phyloP scores from a whole-genome alignment of 1,140 invertebrate genomes.

The Orchestia grillus region DNA sequence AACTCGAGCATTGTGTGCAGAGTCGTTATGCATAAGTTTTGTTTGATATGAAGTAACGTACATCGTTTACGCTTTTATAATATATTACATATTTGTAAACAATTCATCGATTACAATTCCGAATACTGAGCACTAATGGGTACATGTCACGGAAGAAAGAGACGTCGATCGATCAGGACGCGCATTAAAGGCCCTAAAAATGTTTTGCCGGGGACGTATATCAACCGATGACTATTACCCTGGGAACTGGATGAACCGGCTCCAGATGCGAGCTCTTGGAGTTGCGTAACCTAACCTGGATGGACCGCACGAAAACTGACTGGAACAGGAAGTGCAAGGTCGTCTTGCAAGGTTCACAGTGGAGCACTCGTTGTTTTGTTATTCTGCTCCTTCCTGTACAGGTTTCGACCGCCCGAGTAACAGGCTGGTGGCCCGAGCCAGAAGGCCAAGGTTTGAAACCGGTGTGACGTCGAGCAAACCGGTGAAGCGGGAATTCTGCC shows the following conservation, averaged over 20 bases:
- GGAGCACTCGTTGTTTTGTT: constrained; percentile 34
- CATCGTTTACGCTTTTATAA: too few species aligned
- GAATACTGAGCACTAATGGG: not conserved
- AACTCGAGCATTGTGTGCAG: too few species aligned
- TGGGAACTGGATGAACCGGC: constrained; percentile 51
- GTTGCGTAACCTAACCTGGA: constrained; percentile 43
- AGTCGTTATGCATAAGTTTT: too few species aligned
- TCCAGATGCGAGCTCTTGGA: not conserved
- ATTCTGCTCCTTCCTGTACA: constrained; percentile 39
- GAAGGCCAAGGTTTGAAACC: constrained; percentile 42
- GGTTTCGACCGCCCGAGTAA: constrained; percentile 18
- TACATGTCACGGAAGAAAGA: not conserved
- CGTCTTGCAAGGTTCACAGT: constrained; percentile 7
- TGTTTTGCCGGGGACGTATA: not conserved
- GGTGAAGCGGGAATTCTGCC: constrained; percentile 38
- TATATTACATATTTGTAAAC: too few species aligned
- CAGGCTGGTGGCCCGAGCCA: not conserved
- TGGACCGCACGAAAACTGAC: constrained; percentile 38
- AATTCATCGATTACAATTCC: too few species aligned
- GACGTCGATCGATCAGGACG: not conserved
- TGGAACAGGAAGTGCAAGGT: constrained; percentile 39
- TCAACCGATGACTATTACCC: not conserved
- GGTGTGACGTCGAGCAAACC: constrained; percentile 8
- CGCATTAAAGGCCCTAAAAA: not conserved
- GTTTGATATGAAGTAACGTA: too few species aligned